Conservation (phyloP, 2,888 invertebrate species). For the Conops quadrifasciatus region DNA sequence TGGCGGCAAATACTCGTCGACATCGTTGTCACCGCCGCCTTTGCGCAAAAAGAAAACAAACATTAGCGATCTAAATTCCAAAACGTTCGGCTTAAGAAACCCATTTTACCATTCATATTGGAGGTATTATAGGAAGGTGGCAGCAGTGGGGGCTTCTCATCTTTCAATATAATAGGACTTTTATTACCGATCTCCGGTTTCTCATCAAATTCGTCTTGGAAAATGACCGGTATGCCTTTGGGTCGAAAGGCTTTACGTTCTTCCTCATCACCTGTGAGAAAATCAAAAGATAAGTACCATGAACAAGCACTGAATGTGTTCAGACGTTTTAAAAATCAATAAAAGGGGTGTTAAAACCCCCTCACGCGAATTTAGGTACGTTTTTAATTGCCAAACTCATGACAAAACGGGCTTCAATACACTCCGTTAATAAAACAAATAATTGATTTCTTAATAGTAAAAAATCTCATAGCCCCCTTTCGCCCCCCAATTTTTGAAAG, state of each 20-base stretch:
- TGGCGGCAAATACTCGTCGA: conserved; percentile 90
- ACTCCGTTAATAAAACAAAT: too few relatives aligned
- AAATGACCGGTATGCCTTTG: conserved; percentile 92
- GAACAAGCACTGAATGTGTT: too few relatives aligned
- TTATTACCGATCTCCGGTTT: conserved; percentile 89
- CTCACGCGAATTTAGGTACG: too few relatives aligned
- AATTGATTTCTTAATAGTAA: too few relatives aligned
- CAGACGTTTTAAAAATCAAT: too few relatives aligned
- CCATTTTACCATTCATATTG: conserved; percentile 60
- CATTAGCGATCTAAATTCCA: conserved; percentile 28
- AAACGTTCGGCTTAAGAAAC: neutral
- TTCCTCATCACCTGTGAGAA: conserved; percentile 74
- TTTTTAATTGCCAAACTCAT: too few relatives aligned
- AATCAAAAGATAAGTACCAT: neutral
- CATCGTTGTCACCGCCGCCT: conserved; percentile 61
- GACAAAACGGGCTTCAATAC: too few relatives aligned
- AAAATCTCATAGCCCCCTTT: too few relatives aligned
- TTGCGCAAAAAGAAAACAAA: conserved; percentile 9
- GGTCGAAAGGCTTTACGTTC: conserved; percentile 84
- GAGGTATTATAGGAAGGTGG: conserved; percentile 72
- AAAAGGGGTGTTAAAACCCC: too few relatives aligned
- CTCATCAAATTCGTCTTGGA: conserved; percentile 95
- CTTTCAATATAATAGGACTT: conserved; percentile 92
- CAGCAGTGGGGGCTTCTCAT: conserved; percentile 91
- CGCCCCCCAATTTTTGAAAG: too few relatives aligned